Conservation (phyloP, 1,140 invertebrate genomes). For the Drosophila kepulauana region DNA sequence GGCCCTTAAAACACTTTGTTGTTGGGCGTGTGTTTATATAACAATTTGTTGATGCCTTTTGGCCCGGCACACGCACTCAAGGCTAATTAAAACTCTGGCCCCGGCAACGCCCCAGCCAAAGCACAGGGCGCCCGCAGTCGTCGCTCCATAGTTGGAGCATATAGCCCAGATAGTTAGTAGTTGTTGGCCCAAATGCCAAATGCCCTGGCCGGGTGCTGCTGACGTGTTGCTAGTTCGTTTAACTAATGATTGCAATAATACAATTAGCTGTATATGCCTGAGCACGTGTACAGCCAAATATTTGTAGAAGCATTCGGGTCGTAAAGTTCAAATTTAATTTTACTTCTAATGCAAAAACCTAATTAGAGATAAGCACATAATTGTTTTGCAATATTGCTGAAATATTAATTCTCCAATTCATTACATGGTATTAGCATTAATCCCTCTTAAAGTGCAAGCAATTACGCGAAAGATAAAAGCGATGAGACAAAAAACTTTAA, state of each 20-base stretch:
- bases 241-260: constrained; percentile 30
- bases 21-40: constrained; percentile 75
- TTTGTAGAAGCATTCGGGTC: no score
- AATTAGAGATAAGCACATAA: no score
- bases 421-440: not conserved
- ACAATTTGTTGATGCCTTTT: constrained; percentile 79
- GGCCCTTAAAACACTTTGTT: constrained; percentile 74
- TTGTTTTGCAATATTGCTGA: not conserved
- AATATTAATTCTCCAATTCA: not conserved
- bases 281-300: no score
- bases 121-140: not conserved
- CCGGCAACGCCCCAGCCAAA: constrained; percentile 60
- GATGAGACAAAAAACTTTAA: no score
- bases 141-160: not conserved
- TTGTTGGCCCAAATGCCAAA: constrained; percentile 62
- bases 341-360: no score
- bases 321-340: no score
- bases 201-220: constrained; percentile 30
- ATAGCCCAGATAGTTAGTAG: constrained; percentile 42
- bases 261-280: not conserved
- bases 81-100: constrained; percentile 76
- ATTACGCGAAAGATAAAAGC: not conserved
- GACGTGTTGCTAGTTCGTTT: constrained; percentile 61
- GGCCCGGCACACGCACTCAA: constrained; percentile 72
- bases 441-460: not conserved